phyloP scores from a whole-genome alignment of 2,113 vertebrate genomes.

The Xiphophorus couchianus region DNA sequence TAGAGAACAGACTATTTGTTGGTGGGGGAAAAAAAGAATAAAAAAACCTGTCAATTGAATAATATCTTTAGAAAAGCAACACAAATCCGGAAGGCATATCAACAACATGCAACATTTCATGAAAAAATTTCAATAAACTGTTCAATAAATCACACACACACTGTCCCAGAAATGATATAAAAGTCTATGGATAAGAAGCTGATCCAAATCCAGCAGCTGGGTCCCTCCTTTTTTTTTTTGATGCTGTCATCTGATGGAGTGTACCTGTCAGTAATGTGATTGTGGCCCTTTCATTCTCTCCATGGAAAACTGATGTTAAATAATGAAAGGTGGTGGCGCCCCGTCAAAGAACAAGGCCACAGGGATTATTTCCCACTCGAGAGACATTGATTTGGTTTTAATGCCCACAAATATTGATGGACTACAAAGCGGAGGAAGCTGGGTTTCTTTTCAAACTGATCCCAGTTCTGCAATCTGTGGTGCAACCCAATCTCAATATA shows the following conservation, averaged over 20 bases:
- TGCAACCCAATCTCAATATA: conserved; percentile 15
- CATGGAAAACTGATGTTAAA: conserved; percentile 65
- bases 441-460: conserved; percentile 20
- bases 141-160: not conserved
- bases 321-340: conserved; percentile 68
- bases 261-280: conserved; percentile 70
- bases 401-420: conserved; percentile 70
- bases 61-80: too few relatives aligned
- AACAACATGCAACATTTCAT: not conserved
- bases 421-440: conserved; percentile 30
- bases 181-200: conserved; percentile 20
- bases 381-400: conserved; percentile 74
- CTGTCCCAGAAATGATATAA: conserved; percentile 24
- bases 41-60: not conserved
- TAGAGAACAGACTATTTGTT: not conserved
- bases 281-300: conserved; percentile 65
- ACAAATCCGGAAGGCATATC: too few relatives aligned
- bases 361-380: conserved; percentile 64
- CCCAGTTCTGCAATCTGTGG: conserved; percentile 15
- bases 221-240: conserved; percentile 46
- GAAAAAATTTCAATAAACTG: conserved; percentile 12
- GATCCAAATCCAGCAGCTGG: conserved; percentile 31
- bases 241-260: conserved; percentile 61
- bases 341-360: conserved; percentile 60
- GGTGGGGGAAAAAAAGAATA: too few relatives aligned